Evolutionary conservation across 2,797 vertebrate genomes (phyloP).

Genomic region (Clarias laeviceps): DNA sequence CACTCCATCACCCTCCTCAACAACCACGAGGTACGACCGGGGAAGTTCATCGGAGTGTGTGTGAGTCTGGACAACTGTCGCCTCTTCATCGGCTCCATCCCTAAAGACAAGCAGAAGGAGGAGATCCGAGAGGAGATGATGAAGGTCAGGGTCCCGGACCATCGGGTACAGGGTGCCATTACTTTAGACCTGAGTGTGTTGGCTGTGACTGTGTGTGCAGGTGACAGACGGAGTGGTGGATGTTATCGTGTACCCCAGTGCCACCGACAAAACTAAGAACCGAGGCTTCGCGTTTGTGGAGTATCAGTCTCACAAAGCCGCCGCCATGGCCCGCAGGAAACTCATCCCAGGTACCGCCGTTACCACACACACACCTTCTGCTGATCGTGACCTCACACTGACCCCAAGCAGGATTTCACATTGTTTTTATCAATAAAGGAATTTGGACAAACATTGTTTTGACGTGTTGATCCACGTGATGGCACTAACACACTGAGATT

Average conservation of each 20-base stretch:
- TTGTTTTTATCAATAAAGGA: too few species aligned
- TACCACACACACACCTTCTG: too few species aligned
- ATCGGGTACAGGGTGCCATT: too few species aligned
- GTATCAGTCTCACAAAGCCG: constrained; percentile 93
- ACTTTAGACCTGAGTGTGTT: background rate
- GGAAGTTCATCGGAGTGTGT: constrained; percentile 92
- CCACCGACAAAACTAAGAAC: constrained; percentile 82
- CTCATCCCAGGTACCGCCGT: constrained; percentile 83
- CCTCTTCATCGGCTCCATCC: constrained; percentile 92
- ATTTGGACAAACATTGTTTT: too few species aligned
- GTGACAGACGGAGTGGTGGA: constrained; percentile 92
- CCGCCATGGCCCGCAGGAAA: constrained; percentile 89
- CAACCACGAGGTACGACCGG: constrained; percentile 88
- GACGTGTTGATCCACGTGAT: too few species aligned
- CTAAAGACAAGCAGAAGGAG: constrained; percentile 91
- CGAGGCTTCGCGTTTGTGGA: constrained; percentile 94
- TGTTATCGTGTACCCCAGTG: constrained; percentile 89
- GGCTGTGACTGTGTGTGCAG: constrained; percentile 58
- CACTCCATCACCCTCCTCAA: constrained; percentile 88
- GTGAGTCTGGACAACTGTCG: constrained; percentile 94
- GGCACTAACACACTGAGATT: too few species aligned
- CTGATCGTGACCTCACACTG: too few species aligned
- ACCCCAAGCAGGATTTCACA: too few species aligned
- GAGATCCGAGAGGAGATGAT: constrained; percentile 93
- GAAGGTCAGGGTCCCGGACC: constrained; percentile 68